Evolutionary conservation across 2,113 vertebrate species (phyloP).

Genomic region (Seriola aureovittata): DNA sequence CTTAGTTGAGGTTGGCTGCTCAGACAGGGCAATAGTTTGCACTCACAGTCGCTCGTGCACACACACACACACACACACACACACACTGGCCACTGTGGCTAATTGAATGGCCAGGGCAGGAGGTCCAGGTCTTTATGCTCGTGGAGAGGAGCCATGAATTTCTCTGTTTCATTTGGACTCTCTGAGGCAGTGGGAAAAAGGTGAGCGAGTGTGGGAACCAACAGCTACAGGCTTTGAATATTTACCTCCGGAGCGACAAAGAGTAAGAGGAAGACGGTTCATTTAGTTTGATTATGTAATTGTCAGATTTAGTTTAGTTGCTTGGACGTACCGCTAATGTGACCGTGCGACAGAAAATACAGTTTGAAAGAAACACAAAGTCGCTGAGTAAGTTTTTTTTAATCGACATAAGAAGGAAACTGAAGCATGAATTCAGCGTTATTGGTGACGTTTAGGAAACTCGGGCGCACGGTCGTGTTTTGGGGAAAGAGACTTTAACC

Average conservation of each 20-base stretch:
- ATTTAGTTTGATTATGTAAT: too few species aligned
- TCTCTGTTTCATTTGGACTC: constrained; percentile 75
- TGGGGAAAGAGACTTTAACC: too few species aligned
- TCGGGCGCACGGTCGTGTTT: too few species aligned
- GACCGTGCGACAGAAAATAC: too few species aligned
- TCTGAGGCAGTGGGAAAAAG: constrained; percentile 53
- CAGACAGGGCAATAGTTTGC: constrained; percentile 76
- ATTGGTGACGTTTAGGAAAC: too few species aligned
- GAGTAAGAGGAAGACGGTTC: too few species aligned
- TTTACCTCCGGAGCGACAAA: constrained; percentile 15
- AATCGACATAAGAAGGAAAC: too few species aligned
- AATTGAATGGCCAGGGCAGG: constrained; percentile 78
- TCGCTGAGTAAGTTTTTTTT: too few species aligned
- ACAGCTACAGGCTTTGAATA: constrained; percentile 52
- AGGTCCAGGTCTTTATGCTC: constrained; percentile 75
- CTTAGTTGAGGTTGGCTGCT: constrained; percentile 81
- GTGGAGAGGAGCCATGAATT: constrained; percentile 78
- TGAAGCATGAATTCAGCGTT: too few species aligned
- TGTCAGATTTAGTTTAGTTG: too few species aligned
- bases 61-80: constrained; percentile 51
- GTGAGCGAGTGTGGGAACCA: constrained; percentile 66
- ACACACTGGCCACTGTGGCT: constrained; percentile 58
- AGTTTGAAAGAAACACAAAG: too few species aligned
- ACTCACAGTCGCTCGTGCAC: constrained; percentile 41
- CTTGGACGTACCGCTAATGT: too few species aligned